These are phyloP conservation scores for Turnix velox DNA, from an alignment of 2,113 vertebrate species.

Conservation along the genomic window DNA sequence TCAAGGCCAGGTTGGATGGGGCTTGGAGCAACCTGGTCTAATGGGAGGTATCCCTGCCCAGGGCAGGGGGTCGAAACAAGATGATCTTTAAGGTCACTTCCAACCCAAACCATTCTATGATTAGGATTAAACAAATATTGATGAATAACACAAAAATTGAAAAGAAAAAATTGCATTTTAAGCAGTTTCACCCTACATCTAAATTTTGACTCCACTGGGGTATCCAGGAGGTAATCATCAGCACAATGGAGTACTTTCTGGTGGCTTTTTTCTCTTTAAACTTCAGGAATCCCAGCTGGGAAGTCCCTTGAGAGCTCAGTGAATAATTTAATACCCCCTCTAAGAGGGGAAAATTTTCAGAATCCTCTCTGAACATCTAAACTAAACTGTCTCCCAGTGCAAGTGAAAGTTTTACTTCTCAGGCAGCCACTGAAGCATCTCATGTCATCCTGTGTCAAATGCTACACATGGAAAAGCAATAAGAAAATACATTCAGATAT, in stretches of 20 bases:
- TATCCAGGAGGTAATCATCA: neutral
- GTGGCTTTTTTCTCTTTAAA: constrained; percentile 13
- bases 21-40: too few species aligned
- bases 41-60: too few species aligned
- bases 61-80: too few species aligned
- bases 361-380: constrained; percentile 1
- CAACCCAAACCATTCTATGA: too few species aligned
- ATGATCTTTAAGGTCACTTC: too few species aligned
- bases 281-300: neutral
- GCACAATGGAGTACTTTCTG: neutral
- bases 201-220: neutral
- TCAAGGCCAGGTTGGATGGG: too few species aligned
- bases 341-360: constrained; percentile 15
- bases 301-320: neutral
- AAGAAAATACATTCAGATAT: neutral
- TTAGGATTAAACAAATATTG: neutral
- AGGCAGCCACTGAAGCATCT: neutral
- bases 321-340: constrained; percentile 23
- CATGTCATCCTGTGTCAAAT: neutral
- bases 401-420: neutral
- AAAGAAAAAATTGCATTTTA: neutral
- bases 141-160: neutral
- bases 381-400: neutral
- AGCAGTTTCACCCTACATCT: neutral
- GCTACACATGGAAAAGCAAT: neutral